Percentiles rank a stretch among this genome's conserved stretches.
Evolutionary conservation across 2,888 invertebrate genomes (phyloP).

Genomic region (Caenorhabditis zanzibari): DNA sequence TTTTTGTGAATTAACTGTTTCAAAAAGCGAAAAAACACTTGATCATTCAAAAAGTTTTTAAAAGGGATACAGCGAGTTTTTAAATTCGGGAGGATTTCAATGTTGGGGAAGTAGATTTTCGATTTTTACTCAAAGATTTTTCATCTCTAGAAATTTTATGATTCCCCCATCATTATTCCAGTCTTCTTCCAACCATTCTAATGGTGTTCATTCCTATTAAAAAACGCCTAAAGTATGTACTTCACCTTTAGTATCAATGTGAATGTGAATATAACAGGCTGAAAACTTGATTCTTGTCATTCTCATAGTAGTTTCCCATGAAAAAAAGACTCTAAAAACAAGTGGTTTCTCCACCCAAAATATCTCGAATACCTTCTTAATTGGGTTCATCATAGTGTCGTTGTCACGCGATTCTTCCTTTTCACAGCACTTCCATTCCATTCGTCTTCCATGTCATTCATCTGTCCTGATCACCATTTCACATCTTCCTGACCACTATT

Average conservation of each 20-base stretch:
- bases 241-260: not conserved
- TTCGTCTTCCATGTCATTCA: conserved; percentile 2
- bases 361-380: not conserved
- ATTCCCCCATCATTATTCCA: conserved; percentile 4
- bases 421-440: too few species aligned
- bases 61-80: too few species aligned
- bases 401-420: conserved; percentile 2
- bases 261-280: not conserved
- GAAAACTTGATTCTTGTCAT: conserved; percentile 2
- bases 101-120: too few species aligned
- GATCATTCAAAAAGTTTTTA: too few species aligned
- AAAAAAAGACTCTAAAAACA: too few species aligned
- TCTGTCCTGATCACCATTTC: not conserved
- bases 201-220: not conserved
- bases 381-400: not conserved
- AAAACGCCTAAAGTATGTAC: not conserved
- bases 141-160: not conserved
- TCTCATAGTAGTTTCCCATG: not conserved
- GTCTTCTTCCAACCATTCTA: not conserved
- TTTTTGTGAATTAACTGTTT: too few species aligned
- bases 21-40: too few species aligned
- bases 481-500: not conserved
- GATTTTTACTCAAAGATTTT: too few species aligned
- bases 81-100: too few species aligned
- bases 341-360: not conserved